A percentile compares a stretch with the other conserved stretches of the same genome.
Evolutionary conservation across 2,113 vertebrate species (phyloP).

Genomic region (Phainopepla nitens): DNA sequence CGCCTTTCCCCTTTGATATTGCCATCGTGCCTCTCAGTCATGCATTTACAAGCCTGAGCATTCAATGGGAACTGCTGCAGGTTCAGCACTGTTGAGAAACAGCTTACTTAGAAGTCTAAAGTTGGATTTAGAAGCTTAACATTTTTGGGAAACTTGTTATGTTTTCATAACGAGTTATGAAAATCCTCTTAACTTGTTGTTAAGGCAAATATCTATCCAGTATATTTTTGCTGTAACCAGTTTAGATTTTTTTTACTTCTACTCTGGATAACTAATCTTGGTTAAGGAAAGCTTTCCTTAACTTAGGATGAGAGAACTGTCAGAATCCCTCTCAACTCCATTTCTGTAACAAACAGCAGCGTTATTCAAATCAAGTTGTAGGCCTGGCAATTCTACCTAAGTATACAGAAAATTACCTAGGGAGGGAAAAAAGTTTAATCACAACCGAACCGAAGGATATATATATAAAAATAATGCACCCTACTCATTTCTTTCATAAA

Average conservation of each 20-base stretch:
- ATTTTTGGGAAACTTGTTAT: neutral
- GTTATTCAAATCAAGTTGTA: neutral
- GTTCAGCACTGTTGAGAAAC: constrained; percentile 48
- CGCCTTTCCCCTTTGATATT: neutral
- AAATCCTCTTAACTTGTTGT: neutral
- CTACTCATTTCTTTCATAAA: neutral
- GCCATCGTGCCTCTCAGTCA: neutral
- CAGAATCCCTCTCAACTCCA: neutral
- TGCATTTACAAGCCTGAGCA: neutral
- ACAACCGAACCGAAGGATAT: neutral
- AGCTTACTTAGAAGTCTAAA: constrained; percentile 25
- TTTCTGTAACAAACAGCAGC: neutral
- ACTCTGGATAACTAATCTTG: neutral
- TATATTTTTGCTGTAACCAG: neutral
- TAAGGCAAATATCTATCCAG: neutral
- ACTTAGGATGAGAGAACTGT: neutral
- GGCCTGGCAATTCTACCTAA: neutral
- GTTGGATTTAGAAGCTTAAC: constrained; percentile 42
- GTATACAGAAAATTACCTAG: neutral
- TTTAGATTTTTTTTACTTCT: neutral
- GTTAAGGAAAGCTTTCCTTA: neutral
- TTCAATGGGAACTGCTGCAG: constrained; percentile 38
- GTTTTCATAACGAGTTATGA: neutral
- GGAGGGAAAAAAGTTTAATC: neutral
- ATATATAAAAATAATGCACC: neutral